Conservation (phyloP, 2,888 invertebrate genomes). For the Phortica okadai region DNA sequence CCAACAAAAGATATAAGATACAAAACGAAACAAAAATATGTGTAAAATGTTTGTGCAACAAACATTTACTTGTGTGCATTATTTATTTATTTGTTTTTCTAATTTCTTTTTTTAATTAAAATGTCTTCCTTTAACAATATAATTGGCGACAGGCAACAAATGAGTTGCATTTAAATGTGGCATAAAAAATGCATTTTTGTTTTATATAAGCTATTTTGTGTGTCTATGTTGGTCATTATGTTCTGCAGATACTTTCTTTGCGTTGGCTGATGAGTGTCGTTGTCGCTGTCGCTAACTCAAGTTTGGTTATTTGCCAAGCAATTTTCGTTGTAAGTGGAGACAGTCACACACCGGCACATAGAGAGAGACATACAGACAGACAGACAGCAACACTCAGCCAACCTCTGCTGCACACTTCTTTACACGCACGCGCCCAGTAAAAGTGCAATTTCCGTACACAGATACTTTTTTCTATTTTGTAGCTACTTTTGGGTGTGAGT, state of each 20-base stretch:
- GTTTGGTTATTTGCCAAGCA: slow-evolving; percentile 31
- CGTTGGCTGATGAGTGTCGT: not conserved
- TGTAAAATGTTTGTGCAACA: not conserved
- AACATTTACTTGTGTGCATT: not conserved
- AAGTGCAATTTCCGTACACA: slow-evolving; percentile 13
- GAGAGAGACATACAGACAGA: not conserved
- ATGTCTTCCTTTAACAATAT: slow-evolving; percentile 11
- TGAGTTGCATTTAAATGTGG: slow-evolving; percentile 24
- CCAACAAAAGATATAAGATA: slow-evolving; percentile 34
- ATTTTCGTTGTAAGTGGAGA: slow-evolving; percentile 27
- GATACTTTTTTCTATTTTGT: slow-evolving; percentile 13
- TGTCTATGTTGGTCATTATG: slow-evolving; percentile 16
- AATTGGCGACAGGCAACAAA: slow-evolving; percentile 11
- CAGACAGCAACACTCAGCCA: not conserved
- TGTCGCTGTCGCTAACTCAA: not conserved
- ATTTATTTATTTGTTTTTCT: not conserved
- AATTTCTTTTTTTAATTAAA: slow-evolving; percentile 25
- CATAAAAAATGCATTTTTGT: slow-evolving; percentile 4
- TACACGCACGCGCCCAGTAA: slow-evolving; percentile 8
- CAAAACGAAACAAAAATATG: not conserved
- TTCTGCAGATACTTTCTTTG: slow-evolving; percentile 9
- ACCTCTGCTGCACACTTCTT: not conserved
- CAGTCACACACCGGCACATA: not conserved
- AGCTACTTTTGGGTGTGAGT: not conserved
- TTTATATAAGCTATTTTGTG: not conserved